Conservation (phyloP, 2,797 vertebrate species). For the Anabas testudineus region DNA sequence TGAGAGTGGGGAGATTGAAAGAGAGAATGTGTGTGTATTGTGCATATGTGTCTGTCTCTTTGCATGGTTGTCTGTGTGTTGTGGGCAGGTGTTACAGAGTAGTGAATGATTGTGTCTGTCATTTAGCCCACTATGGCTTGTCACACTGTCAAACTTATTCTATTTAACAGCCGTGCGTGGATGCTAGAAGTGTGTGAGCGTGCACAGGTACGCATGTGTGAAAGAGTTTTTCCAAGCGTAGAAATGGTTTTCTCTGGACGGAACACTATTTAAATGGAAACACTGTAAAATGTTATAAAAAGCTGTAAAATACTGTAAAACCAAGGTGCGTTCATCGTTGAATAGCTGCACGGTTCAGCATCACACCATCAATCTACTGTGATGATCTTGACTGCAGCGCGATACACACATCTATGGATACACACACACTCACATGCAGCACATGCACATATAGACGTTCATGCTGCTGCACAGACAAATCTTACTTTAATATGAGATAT, state of each 20-base stretch:
- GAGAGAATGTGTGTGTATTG: not conserved
- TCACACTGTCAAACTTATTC: slow-evolving; percentile 55
- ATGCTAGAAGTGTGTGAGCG: slow-evolving; percentile 1
- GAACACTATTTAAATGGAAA: slow-evolving; percentile 71
- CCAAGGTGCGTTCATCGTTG: slow-evolving; percentile 43
- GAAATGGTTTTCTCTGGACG: slow-evolving; percentile 71
- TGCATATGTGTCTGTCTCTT: not conserved
- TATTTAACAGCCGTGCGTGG: slow-evolving; percentile 35
- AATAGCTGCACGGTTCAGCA: slow-evolving; percentile 50
- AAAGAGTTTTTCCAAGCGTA: slow-evolving; percentile 52
- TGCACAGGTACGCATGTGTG: slow-evolving; percentile 25
- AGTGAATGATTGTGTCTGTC: slow-evolving; percentile 64
- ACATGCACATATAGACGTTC: not conserved
- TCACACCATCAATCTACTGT: slow-evolving; percentile 61
- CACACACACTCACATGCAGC: no score
- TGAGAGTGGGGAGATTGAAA: slow-evolving; percentile 1
- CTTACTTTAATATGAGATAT: slow-evolving; percentile 16
- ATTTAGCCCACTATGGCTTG: slow-evolving; percentile 53
- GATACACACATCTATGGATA: slow-evolving; percentile 16
- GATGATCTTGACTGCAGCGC: slow-evolving; percentile 53
- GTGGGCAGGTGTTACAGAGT: slow-evolving; percentile 19
- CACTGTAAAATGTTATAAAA: slow-evolving; percentile 64
- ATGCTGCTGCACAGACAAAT: slow-evolving; percentile 10
- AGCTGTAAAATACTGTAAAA: slow-evolving; percentile 61
- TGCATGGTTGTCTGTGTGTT: slow-evolving; percentile 17